Evolutionary conservation across 2,888 invertebrate species (phyloP).

Genomic region (Agriopis leucophaearia): DNA sequence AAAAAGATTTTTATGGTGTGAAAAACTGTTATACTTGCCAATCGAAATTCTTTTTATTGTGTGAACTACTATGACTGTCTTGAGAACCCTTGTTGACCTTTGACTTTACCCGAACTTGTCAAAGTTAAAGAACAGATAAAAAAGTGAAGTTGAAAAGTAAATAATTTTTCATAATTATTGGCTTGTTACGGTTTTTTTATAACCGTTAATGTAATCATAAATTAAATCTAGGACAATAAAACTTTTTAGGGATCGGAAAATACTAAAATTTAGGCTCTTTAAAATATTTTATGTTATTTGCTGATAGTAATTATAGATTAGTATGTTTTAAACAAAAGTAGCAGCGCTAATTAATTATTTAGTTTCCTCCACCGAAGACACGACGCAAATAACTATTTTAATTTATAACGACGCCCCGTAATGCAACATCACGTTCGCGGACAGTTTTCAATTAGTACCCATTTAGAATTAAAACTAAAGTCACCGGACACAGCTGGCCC

Average conservation of each 20-base stretch:
- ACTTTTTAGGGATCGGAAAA: no score
- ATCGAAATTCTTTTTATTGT: not conserved
- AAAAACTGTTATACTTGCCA: not conserved
- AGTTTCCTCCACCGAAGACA: conserved; percentile 28
- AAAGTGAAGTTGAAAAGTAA: no score
- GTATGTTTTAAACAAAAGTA: not conserved
- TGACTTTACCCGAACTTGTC: not conserved
- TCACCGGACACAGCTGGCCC: conserved; percentile 84
- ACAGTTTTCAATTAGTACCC: conserved; percentile 82
- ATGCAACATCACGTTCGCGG: conserved; percentile 61
- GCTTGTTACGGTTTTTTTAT: no score
- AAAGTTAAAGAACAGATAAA: no score
- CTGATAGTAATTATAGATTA: not conserved
- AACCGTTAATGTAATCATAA: no score
- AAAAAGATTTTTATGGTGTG: conserved; percentile 27
- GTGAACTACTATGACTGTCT: conserved; percentile 6
- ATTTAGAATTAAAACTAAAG: conserved; percentile 83
- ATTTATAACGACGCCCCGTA: conserved; percentile 57
- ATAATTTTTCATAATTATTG: no score
- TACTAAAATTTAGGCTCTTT: no score
- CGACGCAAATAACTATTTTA: conserved; percentile 45
- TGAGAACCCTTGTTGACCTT: conserved; percentile 20
- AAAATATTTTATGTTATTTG: no score
- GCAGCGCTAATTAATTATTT: conserved; percentile 12
- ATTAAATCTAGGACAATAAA: no score